Evolutionary conservation across 2,888 invertebrate genomes (phyloP).

Genomic region (Drosophila cognata): DNA sequence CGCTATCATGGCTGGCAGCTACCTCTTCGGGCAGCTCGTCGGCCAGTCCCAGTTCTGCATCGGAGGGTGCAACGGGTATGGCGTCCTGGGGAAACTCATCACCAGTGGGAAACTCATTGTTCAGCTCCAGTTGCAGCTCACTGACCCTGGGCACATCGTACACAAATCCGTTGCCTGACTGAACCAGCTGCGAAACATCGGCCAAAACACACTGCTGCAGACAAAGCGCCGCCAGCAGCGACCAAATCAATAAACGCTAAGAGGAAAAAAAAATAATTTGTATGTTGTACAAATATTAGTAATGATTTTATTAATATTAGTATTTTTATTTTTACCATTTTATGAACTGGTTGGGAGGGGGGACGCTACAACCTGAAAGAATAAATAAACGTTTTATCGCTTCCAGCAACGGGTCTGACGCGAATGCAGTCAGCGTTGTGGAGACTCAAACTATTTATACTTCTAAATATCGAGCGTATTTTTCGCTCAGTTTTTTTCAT

Average conservation of each 20-base stretch:
- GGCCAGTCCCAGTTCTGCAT: slow-evolving; percentile 60
- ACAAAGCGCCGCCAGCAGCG: slow-evolving; percentile 37
- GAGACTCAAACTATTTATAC: slow-evolving; percentile 70
- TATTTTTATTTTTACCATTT: slow-evolving; percentile 55
- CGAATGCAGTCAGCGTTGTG: slow-evolving; percentile 70
- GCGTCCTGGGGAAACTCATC: slow-evolving; percentile 71
- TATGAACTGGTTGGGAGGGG: slow-evolving; percentile 9
- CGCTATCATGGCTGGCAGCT: slow-evolving; percentile 31
- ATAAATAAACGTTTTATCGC: slow-evolving; percentile 52
- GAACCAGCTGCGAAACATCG: slow-evolving; percentile 71
- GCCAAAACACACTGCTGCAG: slow-evolving; percentile 53
- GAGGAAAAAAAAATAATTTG: not conserved
- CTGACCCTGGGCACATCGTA: slow-evolving; percentile 73
- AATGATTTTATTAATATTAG: not conserved
- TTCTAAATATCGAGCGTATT: slow-evolving; percentile 66
- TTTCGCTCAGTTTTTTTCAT: slow-evolving; percentile 66
- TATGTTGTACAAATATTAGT: not conserved
- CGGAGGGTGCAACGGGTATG: slow-evolving; percentile 75
- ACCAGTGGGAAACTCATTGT: slow-evolving; percentile 73
- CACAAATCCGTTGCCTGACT: slow-evolving; percentile 78
- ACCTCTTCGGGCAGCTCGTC: slow-evolving; percentile 37
- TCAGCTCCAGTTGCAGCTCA: slow-evolving; percentile 68
- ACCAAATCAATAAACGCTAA: slow-evolving; percentile 51
- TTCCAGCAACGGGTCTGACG: slow-evolving; percentile 62
- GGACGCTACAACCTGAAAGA: slow-evolving; percentile 33